Evolutionary conservation across 2,888 invertebrate species (phyloP), one percentile per base, ranked within the genome.

Genomic region (Lithophane semibrunnea): DNA sequence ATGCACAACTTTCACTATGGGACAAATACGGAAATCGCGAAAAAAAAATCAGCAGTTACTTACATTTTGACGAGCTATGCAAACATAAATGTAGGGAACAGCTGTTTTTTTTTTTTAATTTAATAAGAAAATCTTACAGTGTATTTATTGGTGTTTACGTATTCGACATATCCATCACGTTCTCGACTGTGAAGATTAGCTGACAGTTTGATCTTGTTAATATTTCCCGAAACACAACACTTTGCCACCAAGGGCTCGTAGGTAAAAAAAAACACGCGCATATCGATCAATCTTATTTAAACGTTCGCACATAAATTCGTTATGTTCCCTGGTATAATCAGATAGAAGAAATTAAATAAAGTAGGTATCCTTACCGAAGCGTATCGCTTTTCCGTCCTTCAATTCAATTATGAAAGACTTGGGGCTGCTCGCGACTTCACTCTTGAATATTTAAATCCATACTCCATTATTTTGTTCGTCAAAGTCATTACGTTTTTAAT

Each of bases 341-440:
- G 24, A 79, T 77, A 52, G 37, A 82, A 58, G 44, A 64, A 77
- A 82, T 79, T 82, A 58, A 82, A 79, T 77, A 37, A 58, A 54
- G 37, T n/a, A 64, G 13, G 24, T 52, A 16, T 54, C 29, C 49
- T 49, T 61, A 60, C 65, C 54, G 18, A 58, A 44, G 54, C 75
- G 64, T 44, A 74, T 77, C 77, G 63, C 56, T 82, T n/a, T 77
- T 47, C 67, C 67, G 44, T n/a, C 24, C 77, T 44, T 21, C 52
- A 76, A 79, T 68, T 82, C 18, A 79, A 82, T 82, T 82, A 79
- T 58, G 13, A 54, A 54, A 77, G 44, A 24, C 56, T 64, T 13
- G 9, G 37, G 5, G 24, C 16, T 4, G 37, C 56, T 52, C 61
- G 42, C 52, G 82, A 54, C 65, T 75, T 65, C 2, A 8, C 24